These are phyloP conservation scores for Podargus strigoides DNA, from an alignment of 2,797 vertebrate genomes.

Conservation along the genomic window DNA sequence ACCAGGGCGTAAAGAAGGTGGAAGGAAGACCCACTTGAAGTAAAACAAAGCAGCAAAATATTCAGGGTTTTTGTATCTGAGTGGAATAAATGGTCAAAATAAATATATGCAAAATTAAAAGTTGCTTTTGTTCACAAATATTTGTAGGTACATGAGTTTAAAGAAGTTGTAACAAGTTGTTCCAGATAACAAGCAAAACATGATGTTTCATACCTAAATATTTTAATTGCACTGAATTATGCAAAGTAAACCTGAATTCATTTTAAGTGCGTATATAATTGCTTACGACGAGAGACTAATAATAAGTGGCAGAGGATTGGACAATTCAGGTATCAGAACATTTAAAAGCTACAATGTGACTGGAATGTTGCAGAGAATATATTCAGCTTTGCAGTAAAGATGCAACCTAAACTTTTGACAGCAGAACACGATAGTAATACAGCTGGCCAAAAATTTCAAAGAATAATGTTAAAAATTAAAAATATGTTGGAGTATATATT, in stretches of 20 bases:
- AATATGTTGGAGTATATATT: fast-evolving
- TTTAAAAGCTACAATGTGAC: not conserved
- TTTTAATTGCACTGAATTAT: not conserved
- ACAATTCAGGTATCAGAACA: not conserved
- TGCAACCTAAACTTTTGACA: not conserved
- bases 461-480: not conserved
- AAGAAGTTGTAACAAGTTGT: not conserved
- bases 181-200: not conserved
- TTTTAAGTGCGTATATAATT: not conserved
- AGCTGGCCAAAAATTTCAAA: not conserved
- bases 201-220: not conserved
- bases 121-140: not conserved
- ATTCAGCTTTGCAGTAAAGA: not conserved
- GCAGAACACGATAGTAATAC: not conserved
- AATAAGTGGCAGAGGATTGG: not conserved
- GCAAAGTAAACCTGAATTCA: not conserved
- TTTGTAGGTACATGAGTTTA: not conserved
- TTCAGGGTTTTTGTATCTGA: not conserved
- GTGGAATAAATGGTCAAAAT: not conserved
- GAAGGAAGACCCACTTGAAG: not conserved
- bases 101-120: not conserved
- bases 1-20: not conserved
- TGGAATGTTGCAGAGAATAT: not conserved
- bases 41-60: not conserved
- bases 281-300: not conserved